phyloP scores from a whole-genome alignment of 2,113 vertebrate genomes.

The Oxyura jamaicensis region DNA sequence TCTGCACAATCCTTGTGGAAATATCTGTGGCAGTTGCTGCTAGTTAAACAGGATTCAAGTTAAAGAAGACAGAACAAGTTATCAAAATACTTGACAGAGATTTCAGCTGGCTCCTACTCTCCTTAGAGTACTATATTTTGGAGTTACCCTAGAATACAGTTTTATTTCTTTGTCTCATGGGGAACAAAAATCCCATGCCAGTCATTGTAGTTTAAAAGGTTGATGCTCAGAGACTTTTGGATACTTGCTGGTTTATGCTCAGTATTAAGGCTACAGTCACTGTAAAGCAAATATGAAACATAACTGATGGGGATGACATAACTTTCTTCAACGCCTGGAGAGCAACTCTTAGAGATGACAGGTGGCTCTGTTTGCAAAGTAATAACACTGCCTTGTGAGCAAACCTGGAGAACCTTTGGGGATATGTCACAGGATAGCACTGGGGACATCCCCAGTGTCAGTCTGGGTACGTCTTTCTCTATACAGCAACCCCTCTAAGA shows the following conservation, averaged over 20 bases:
- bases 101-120: constrained; percentile 5
- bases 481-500: background rate
- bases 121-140: background rate
- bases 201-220: background rate
- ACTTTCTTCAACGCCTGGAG: background rate
- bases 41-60: constrained; percentile 58
- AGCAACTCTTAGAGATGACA: background rate
- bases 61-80: constrained; percentile 45
- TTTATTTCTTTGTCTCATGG: background rate
- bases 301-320: background rate
- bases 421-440: background rate
- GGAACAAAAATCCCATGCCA: background rate
- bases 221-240: background rate
- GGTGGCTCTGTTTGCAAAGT: rapidly evolving
- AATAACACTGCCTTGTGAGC: rapidly evolving
- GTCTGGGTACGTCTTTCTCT: background rate
- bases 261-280: background rate
- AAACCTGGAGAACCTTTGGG: background rate
- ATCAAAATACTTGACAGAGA: constrained; percentile 29
- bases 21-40: constrained; percentile 56
- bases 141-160: background rate
- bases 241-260: background rate
- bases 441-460: background rate
- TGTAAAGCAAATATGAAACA: background rate
- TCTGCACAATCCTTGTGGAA: constrained; percentile 59